Base-by-base conservation (phyloP, 2,113 vertebrate genomes). In the Paedocypris sp. region DNA sequence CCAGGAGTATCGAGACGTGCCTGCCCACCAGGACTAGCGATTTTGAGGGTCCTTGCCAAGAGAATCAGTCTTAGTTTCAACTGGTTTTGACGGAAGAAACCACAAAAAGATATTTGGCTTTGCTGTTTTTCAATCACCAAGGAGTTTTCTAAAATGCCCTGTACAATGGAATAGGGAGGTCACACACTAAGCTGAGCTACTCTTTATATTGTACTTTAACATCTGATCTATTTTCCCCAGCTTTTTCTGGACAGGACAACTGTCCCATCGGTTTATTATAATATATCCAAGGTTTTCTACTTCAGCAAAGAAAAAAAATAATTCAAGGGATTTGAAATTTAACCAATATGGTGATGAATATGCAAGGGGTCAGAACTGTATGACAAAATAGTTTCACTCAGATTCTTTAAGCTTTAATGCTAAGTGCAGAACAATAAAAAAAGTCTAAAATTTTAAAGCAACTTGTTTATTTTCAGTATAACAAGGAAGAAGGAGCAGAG, bases 231-330 rank as follows among this genome's bases (percentile, higher is more conserved):
- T 48, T 71, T 63, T 81, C 77, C 73, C 48, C n/a, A n/a, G n/a
- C n/a, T n/a, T n/a, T n/a, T n/a, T n/a, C 71, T 67, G 66, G 69
- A 42, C 47, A 75, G 64, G 64, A 79, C 78, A 79, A 70, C n/a
- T n/a, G 60, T 50, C 78, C 61, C 67, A 43, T 48, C 72, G 46
- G 45, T 41, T n/a, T 73, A 77, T n/a, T n/a, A n/a, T n/a, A n/a
- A n/a, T n/a, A n/a, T n/a, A n/a, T n/a, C n/a, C n/a, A n/a, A n/a
- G n/a, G n/a, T n/a, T n/a, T n/a, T n/a, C n/a, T n/a, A n/a, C n/a
- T n/a, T n/a, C n/a, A n/a, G n/a, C n/a, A n/a, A n/a, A n/a, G n/a
- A n/a, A n/a, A n/a, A n/a, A n/a, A n/a, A n/a, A n/a, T n/a, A n/a
- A n/a, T n/a, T n/a, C n/a, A n/a, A n/a, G n/a, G n/a, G n/a, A n/a